A percentile compares a stretch with the other conserved stretches of the same genome.
phyloP scores from a whole-genome alignment of 2,113 vertebrate species.

The Lagopus muta region DNA sequence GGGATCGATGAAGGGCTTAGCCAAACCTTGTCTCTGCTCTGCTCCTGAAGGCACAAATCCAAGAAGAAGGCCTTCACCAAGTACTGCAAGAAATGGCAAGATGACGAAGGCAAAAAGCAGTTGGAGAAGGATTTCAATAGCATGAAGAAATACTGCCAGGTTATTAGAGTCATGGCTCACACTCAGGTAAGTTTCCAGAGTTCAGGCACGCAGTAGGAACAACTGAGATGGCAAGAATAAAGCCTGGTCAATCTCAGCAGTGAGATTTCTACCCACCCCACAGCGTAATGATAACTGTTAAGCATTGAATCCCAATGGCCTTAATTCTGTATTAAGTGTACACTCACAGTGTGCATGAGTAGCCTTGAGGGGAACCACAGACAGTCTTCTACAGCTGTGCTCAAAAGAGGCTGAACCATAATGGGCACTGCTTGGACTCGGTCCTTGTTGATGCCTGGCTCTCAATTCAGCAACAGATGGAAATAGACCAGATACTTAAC shows the following conservation, averaged over 20 bases:
- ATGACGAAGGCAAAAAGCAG: slow-evolving; percentile 97
- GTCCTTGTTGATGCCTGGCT: rapidly evolving
- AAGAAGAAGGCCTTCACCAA: slow-evolving; percentile 99
- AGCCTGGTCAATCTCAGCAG: not conserved
- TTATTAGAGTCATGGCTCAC: slow-evolving; percentile 93
- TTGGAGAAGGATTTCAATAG: slow-evolving; percentile 94
- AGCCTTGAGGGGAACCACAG: not conserved
- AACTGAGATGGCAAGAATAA: not conserved
- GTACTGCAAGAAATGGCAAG: slow-evolving; percentile 99
- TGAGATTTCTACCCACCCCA: not conserved
- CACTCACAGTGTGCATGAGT: not conserved
- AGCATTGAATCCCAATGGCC: rapidly evolving
- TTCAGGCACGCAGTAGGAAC: not conserved
- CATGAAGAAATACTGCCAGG: slow-evolving; percentile 99
- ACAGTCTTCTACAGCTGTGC: not conserved
- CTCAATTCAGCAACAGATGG: not conserved
- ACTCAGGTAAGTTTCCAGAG: slow-evolving; percentile 86
- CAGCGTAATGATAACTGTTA: not conserved
- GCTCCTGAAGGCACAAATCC: slow-evolving; percentile 94
- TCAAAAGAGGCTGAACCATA: not conserved
- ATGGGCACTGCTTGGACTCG: not conserved
- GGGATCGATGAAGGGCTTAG: slow-evolving; percentile 79
- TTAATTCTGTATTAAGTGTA: not conserved
- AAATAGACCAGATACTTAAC: not conserved
- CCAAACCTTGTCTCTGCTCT: slow-evolving; percentile 76